These are phyloP conservation scores for Lipotes vexillifer DNA, from an alignment of 2,113 vertebrate species.

Conservation along the genomic window DNA sequence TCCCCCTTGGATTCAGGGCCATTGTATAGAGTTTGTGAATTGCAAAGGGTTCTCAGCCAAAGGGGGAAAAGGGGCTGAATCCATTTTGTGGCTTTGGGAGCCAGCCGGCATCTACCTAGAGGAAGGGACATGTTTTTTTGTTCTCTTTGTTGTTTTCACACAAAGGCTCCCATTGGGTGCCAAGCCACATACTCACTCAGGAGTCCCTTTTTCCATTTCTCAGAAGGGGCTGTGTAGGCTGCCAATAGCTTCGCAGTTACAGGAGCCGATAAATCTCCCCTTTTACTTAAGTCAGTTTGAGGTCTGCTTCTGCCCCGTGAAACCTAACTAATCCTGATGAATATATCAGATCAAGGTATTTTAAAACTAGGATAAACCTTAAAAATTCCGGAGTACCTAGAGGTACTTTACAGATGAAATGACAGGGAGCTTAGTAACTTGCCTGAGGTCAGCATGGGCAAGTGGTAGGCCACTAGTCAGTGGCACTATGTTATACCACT, in stretches of 20 bases:
- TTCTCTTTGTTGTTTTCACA: neutral
- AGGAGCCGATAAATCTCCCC: neutral
- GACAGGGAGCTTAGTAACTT: neutral
- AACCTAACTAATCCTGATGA: neutral
- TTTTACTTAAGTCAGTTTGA: neutral
- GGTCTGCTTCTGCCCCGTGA: neutral
- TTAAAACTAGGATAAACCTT: neutral
- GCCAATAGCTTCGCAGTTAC: neutral
- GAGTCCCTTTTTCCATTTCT: neutral
- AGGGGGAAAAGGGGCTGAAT: neutral
- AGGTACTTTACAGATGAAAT: neutral
- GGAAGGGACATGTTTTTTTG: neutral
- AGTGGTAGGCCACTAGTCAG: neutral
- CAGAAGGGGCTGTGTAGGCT: neutral
- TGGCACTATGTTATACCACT: accelerated
- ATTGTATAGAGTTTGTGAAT: neutral
- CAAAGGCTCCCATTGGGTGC: neutral
- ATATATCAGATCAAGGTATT: neutral
- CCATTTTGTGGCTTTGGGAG: neutral
- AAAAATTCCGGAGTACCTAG: neutral
- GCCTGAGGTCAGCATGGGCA: neutral
- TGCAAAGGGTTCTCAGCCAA: neutral
- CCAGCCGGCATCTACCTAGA: neutral
- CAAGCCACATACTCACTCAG: neutral
- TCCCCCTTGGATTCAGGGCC: neutral